Evolutionary conservation across 2,888 invertebrate species (phyloP), one percentile per base, ranked within the genome.

Genomic region (Eumerus sabulonum): DNA sequence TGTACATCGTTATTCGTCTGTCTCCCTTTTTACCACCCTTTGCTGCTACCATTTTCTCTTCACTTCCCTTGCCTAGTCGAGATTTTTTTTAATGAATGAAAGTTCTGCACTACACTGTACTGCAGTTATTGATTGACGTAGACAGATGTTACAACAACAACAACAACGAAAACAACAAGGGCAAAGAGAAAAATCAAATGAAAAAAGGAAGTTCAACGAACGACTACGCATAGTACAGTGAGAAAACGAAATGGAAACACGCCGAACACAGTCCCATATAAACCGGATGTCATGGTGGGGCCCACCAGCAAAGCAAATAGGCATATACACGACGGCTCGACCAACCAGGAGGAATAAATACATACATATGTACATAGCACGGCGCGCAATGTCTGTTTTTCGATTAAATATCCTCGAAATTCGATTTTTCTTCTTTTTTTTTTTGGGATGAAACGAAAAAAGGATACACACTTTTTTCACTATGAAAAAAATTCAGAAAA

Each of bases 361-460:
- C 16, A n/a, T 45, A 14, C 11, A 14, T 17, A 12, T 40, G 18
- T 17, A 12, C 19, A 71, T 47, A 68, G 57, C 67, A 77, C 67
- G 62, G 77, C 77, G 77, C 77, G 73, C 57, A 73, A 59, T 40
- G 73, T 57, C 53, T 72, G 63, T 77, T 73, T 40, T 77, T 57
- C 53, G 67, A 62, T 77, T 73, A 53, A 68, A 59, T 77, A 77
- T 62, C 45, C 62, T 12, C 45, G 12, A 56, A 57, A 59, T 67
- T 48, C 19, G 18, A 67, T 72, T 27, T 27, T n/a, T n/a, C n/a
- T n/a, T n/a, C n/a, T n/a, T n/a, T n/a, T n/a, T 36, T 36, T 11
- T 36, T 36, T 72, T 19, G 67, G 67, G 73, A 77, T 62, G 67
- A 68, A 77, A 73, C 67, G 77, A 62, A 59, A 77, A n/a, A 67